Conservation (phyloP, 1,140 invertebrate species). For the Tetraneura akinire region DNA sequence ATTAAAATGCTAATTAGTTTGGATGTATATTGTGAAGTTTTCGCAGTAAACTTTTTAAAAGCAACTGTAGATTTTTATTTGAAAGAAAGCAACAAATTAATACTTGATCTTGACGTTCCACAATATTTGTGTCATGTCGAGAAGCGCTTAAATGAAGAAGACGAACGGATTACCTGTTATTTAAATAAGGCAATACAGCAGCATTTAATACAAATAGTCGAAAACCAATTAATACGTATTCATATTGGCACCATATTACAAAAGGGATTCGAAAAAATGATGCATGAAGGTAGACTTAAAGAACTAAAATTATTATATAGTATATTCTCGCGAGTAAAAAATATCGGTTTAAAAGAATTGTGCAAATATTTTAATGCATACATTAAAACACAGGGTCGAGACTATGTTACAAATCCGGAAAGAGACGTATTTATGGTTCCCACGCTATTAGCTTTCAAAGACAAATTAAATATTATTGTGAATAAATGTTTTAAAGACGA, state of each 20-base stretch:
- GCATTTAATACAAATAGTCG: conserved; percentile 89
- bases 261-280: conserved; percentile 87
- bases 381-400: conserved; percentile 94
- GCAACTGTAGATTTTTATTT: conserved; percentile 91
- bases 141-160: conserved; percentile 92
- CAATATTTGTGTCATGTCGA: conserved; percentile 94
- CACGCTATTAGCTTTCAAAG: conserved; percentile 96
- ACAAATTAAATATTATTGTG: conserved; percentile 95
- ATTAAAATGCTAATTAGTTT: conserved; percentile 96
- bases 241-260: conserved; percentile 87
- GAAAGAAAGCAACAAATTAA: conserved; percentile 87
- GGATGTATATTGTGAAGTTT: conserved; percentile 93
- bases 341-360: conserved; percentile 85
- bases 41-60: conserved; percentile 90
- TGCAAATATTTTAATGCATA: conserved; percentile 89
- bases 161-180: conserved; percentile 90
- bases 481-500: conserved; percentile 88
- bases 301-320: conserved; percentile 88
- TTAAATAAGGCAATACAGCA: conserved; percentile 90
- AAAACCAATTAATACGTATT: conserved; percentile 90
- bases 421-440: conserved; percentile 99
- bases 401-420: conserved; percentile 95
- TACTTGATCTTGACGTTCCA: conserved; percentile 91
- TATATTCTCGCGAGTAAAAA: conserved; percentile 87
- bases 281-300: conserved; percentile 86